Evolutionary conservation across 2,888 invertebrate species (phyloP), one percentile per base, ranked within the genome.

Genomic region (Zeuzera pyrina): DNA sequence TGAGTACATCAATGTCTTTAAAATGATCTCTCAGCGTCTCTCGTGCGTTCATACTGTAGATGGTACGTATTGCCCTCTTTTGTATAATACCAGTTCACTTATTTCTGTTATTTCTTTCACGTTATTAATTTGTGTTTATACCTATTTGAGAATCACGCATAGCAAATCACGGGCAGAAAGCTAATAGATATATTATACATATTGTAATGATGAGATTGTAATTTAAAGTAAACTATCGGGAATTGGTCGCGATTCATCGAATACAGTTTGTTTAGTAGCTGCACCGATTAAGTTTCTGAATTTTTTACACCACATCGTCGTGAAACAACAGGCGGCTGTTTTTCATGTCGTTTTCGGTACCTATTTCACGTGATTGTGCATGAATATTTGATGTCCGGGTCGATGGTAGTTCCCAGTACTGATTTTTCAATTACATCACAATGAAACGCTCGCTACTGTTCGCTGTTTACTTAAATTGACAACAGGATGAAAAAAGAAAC

Each of bases 341-440:
- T 74, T 78, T 72, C 69, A 57, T 57, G 49, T 71, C 74, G 77
- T 74, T 81, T 79, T 79, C 64, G 57, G 62, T 68, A n/a, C n/a
- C n/a, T n/a, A 76, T 57, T 73, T 59, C 69, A 68, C 72, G 53
- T 76, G 76, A 81, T 79, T 81, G 79, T 76, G 48, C 48, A 48
- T 81, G 72, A 83, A 83, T 83, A 74, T 77, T 79, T 54, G 43
- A 81, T 63, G 39, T 39, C 41, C 42, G 35, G 43, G 46, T 45
- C 57, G 52, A 58, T n/a, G n/a, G 54, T 73, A 70, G 71, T 71
- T 71, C 57, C 65, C 59, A 15, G 25, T 55, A 55, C 46, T 57
- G 62, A 77, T 70, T 81, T 77, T 79, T 77, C 78, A 78, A 81
- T 81, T 79, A 81, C 66, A 63, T 64, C 59, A 74, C 73, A 78